These are phyloP conservation scores for Sigmodon hispidus DNA, from an alignment of 2,113 vertebrate genomes.

Conservation along the genomic window DNA sequence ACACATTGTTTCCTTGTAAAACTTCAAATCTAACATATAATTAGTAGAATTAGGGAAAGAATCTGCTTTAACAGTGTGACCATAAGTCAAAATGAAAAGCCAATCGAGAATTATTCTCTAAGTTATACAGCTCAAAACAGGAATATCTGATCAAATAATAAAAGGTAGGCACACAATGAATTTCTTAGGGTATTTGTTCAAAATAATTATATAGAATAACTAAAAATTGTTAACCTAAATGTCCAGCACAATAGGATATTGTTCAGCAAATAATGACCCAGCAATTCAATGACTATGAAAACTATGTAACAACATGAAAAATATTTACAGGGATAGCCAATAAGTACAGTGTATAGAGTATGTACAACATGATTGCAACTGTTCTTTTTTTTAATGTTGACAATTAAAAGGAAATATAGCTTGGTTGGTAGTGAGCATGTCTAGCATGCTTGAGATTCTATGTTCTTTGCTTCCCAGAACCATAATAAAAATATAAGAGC, in stretches of 20 bases:
- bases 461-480: background rate
- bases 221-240: conserved; percentile 63
- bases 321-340: conserved; percentile 47
- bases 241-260: conserved; percentile 47
- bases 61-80: conserved; percentile 83
- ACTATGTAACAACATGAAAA: conserved; percentile 45
- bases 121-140: conserved; percentile 37
- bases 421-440: background rate
- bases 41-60: conserved; percentile 56
- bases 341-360: conserved; percentile 17
- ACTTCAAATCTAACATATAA: conserved; percentile 42
- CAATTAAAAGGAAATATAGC: conserved; percentile 29
- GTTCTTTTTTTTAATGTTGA: background rate
- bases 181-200: conserved; percentile 59
- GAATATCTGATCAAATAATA: conserved; percentile 36
- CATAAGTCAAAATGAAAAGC: conserved; percentile 79
- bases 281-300: conserved; percentile 23
- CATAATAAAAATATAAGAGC: background rate
- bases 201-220: conserved; percentile 62
- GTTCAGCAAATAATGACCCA: conserved; percentile 38
- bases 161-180: conserved; percentile 47
- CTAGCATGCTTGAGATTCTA: background rate
- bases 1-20: conserved; percentile 50
- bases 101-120: conserved; percentile 82
- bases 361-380: conserved; percentile 25